These are phyloP conservation scores for Eretmochelys imbricata DNA, from an alignment of 2,113 vertebrate species.

Conservation along the genomic window DNA sequence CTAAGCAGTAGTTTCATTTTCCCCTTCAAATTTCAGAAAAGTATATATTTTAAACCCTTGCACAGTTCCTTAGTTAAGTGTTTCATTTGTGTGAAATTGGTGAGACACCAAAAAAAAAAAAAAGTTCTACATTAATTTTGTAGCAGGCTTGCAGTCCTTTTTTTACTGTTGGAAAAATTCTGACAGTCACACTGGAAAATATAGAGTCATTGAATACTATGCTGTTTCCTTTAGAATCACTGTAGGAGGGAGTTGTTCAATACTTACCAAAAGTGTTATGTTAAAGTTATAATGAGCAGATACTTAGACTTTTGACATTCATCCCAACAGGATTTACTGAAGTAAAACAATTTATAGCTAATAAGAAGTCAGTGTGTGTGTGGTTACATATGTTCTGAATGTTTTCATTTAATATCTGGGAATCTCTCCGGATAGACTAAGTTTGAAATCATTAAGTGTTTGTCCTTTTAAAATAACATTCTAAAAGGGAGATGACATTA, in stretches of 20 bases:
- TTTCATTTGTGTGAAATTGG: background rate
- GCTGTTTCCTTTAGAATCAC: background rate
- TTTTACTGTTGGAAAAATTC: background rate
- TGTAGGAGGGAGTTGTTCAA: background rate
- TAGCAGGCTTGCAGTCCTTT: background rate
- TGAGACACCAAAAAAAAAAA: background rate
- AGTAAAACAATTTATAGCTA: background rate
- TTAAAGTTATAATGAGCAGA: background rate
- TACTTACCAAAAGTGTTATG: background rate
- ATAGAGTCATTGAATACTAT: background rate
- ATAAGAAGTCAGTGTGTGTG: background rate
- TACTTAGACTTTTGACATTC: background rate
- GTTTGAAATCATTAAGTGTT: background rate
- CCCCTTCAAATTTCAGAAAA: background rate
- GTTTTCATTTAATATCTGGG: background rate
- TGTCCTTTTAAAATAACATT: background rate
- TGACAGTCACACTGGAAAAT: background rate
- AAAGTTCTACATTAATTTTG: background rate
- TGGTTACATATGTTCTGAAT: accelerated
- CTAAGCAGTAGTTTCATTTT: background rate
- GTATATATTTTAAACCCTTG: background rate
- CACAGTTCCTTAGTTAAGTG: background rate
- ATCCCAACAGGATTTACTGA: background rate
- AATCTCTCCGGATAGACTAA: background rate
- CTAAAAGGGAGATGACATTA: background rate